phyloP scores from a whole-genome alignment of 2,888 invertebrate species.

The Lochmaea capreae region DNA sequence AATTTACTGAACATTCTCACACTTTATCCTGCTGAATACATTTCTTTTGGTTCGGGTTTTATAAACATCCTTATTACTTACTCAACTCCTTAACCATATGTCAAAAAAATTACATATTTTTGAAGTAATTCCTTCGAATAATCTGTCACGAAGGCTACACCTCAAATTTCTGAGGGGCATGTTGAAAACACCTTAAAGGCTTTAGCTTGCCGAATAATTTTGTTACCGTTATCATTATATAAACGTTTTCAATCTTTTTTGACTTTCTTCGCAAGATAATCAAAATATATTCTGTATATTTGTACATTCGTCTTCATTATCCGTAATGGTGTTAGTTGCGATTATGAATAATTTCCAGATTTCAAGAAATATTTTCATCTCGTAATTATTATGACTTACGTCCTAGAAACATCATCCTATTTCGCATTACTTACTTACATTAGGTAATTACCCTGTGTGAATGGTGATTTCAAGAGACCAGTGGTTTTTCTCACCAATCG shows the following conservation, averaged over 20 bases:
- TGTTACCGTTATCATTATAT: too few species aligned
- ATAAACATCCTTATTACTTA: not conserved
- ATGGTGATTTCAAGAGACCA: slow-evolving; percentile 39
- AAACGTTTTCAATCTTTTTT: too few species aligned
- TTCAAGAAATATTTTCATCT: slow-evolving; percentile 52
- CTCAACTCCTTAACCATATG: not conserved
- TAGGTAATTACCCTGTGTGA: slow-evolving; percentile 32
- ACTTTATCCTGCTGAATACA: not conserved
- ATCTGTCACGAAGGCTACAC: not conserved
- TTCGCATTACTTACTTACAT: slow-evolving; percentile 20
- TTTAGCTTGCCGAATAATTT: too few species aligned
- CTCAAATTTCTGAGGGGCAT: not conserved
- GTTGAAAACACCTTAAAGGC: not conserved
- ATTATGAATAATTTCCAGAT: slow-evolving; percentile 52
- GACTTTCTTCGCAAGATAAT: too few species aligned
- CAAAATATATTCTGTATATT: too few species aligned
- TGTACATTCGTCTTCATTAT: slow-evolving; percentile 45
- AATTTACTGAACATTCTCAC: not conserved
- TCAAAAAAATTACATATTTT: not conserved
- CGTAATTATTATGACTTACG: slow-evolving; percentile 53
- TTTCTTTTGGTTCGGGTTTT: not conserved
- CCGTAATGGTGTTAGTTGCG: slow-evolving; percentile 38
- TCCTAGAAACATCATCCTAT: slow-evolving; percentile 49
- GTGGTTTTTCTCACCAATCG: slow-evolving; percentile 30
- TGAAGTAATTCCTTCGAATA: not conserved